Conservation (phyloP, 1,140 invertebrate genomes). For the Anoplophora glabripennis region DNA sequence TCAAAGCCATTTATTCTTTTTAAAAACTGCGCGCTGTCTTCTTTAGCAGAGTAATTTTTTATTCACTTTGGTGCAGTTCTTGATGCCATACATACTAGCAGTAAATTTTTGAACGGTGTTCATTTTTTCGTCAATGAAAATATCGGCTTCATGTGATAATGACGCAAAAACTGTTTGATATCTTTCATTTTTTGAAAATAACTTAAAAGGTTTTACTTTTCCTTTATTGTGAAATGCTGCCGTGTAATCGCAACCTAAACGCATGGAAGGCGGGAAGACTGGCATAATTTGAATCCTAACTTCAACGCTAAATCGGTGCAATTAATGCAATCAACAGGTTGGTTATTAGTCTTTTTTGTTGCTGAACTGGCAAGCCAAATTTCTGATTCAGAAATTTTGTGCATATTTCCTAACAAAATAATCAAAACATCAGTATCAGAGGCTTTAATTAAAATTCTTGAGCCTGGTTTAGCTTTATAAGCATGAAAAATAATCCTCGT, state of each 20-base stretch:
- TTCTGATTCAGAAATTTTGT: constrained; percentile 34
- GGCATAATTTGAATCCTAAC: constrained; percentile 39
- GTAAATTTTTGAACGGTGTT: constrained; percentile 5
- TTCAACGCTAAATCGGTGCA: constrained; percentile 36
- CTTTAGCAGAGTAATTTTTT: too few relatives aligned
- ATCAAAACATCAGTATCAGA: constrained; percentile 43
- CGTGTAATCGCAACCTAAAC: constrained; percentile 46
- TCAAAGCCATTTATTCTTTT: too few relatives aligned
- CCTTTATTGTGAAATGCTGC: constrained; percentile 45
- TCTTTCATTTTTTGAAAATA: constrained; percentile 38
- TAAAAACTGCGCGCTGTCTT: too few relatives aligned
- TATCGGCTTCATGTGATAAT: constrained; percentile 33
- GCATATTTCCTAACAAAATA: constrained; percentile 42
- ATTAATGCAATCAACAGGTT: constrained; percentile 39
- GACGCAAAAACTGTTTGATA: constrained; percentile 42
- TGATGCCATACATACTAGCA: constrained; percentile 26
- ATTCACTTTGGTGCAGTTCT: too few relatives aligned
- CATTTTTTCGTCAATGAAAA: constrained; percentile 38
- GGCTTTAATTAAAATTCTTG: constrained; percentile 36
- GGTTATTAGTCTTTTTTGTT: constrained; percentile 25
- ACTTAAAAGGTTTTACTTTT: constrained; percentile 41
- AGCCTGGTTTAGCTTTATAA: constrained; percentile 26
- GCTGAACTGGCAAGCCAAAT: constrained; percentile 37
- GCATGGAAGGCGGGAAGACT: constrained; percentile 42
- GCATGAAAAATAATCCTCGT: constrained; percentile 39